Percentiles rank a stretch among this genome's conserved stretches.
Conservation (phyloP, 2,888 invertebrate species). For the Rapana venosa region DNA sequence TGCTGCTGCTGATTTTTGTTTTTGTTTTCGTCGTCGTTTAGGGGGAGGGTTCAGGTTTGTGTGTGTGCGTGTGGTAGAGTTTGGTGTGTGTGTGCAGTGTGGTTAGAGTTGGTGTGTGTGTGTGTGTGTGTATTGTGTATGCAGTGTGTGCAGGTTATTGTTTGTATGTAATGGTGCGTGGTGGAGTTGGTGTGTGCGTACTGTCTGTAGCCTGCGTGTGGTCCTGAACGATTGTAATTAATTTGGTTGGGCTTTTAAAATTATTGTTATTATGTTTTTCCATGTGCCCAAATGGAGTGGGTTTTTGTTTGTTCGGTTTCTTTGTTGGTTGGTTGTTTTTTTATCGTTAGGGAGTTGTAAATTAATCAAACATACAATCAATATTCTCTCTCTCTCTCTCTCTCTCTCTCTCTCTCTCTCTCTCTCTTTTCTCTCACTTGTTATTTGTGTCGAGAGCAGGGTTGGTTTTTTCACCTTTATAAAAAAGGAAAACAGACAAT, state of each 20-base stretch:
- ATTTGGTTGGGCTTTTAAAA: background rate
- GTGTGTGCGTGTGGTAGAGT: too few species aligned
- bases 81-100: too few species aligned
- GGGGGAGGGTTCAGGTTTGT: too few species aligned
- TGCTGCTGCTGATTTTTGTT: too few species aligned
- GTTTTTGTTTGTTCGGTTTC: background rate
- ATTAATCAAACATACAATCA: too few species aligned
- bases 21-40: too few species aligned
- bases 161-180: background rate
- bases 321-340: too few species aligned
- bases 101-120: background rate
- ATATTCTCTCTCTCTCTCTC: background rate
- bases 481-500: background rate
- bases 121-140: background rate
- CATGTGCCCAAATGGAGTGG: background rate
- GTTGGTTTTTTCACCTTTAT: background rate
- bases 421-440: background rate
- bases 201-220: background rate
- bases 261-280: background rate
- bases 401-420: background rate
- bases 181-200: background rate
- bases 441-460: background rate
- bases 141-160: background rate
- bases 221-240: background rate
- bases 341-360: too few species aligned